phyloP scores from a whole-genome alignment of 2,888 invertebrate genomes.

The Drosophila limbata region DNA sequence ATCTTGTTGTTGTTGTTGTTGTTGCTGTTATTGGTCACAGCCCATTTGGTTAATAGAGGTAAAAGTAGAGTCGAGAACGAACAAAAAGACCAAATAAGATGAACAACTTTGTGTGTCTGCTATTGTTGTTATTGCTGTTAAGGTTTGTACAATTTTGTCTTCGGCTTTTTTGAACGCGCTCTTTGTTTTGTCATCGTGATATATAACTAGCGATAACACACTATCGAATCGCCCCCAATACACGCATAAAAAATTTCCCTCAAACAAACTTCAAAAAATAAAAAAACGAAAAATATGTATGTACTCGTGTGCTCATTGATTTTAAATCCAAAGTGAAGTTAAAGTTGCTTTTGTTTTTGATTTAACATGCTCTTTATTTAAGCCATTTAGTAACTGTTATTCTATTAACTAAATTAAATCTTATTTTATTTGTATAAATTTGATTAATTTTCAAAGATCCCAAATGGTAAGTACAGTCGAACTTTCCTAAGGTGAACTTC shows the following conservation, averaged over 20 bases:
- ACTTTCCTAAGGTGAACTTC: too few relatives aligned
- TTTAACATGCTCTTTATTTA: constrained; percentile 11
- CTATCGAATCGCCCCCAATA: constrained; percentile 44
- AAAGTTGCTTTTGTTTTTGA: background rate
- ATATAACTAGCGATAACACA: constrained; percentile 54
- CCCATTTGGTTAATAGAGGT: constrained; percentile 51
- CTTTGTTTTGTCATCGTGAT: constrained; percentile 65
- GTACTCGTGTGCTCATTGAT: background rate
- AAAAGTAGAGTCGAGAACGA: background rate
- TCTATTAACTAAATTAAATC: background rate
- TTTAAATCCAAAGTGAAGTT: constrained; percentile 5
- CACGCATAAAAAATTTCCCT: constrained; percentile 50
- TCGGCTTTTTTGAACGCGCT: constrained; percentile 51
- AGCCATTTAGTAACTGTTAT: constrained; percentile 3
- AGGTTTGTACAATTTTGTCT: constrained; percentile 69
- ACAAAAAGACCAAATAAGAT: constrained; percentile 6
- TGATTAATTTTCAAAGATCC: background rate
- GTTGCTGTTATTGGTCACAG: constrained; percentile 46
- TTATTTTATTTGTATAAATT: background rate
- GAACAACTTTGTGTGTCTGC: constrained; percentile 6
- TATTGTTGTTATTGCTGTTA: constrained; percentile 42
- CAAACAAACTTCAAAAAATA: background rate
- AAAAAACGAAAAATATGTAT: too few relatives aligned
- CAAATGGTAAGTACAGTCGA: too few relatives aligned
- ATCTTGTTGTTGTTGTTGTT: constrained; percentile 17